Evolutionary conservation across 2,888 invertebrate species (phyloP), one percentile per base, ranked within the genome.

Genomic region (Pristionchus exspectatus): DNA sequence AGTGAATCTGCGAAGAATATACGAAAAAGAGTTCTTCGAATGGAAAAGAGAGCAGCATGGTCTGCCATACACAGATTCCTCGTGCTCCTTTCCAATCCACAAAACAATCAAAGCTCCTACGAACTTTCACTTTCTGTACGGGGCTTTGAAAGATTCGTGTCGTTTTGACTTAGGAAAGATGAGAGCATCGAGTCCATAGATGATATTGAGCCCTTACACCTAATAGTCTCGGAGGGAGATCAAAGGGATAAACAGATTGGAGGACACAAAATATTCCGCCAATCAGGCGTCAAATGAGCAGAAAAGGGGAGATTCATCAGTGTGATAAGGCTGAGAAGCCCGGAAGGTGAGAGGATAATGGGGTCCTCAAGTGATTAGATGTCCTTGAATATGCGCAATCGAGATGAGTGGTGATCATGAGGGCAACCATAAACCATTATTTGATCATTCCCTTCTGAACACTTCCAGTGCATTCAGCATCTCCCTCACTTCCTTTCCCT

Each of bases 61-160:
- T 69, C 69, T 74, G 74, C 30, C 74, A 74, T 30, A 74, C 30
- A 18, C 74, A 74, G 74, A 38, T 21, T 56, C 21, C 74, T 74
- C 38, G 74, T 38, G 74, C 10, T 33, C 21, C 2, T 10, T 38
- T 38, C 38, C 69, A 63, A n/a, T 30, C 69, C 74, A 21, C 74
- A 74, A 74, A 74, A 74, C 74, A 74, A 74, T 74, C 74, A 74
- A 38, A 30, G 74, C 74, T 74, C 14, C 74, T 38, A 27, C 18
- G 74, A 38, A 74, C 74, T 74, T 38, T 30, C 12, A 21, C 74
- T 74, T 38, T 21, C 74, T 74, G 30, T 74, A 7, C 63, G 63
- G 24, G 59, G 14, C 59, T 72, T 30, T 66, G 2, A 1, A n/a
- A 69, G 9, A 27, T 16, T 16, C 30, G 69, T 72, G 69, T 63